Base-by-base conservation (phyloP, 2,113 vertebrate species). In the Austrofundulus limnaeus region DNA sequence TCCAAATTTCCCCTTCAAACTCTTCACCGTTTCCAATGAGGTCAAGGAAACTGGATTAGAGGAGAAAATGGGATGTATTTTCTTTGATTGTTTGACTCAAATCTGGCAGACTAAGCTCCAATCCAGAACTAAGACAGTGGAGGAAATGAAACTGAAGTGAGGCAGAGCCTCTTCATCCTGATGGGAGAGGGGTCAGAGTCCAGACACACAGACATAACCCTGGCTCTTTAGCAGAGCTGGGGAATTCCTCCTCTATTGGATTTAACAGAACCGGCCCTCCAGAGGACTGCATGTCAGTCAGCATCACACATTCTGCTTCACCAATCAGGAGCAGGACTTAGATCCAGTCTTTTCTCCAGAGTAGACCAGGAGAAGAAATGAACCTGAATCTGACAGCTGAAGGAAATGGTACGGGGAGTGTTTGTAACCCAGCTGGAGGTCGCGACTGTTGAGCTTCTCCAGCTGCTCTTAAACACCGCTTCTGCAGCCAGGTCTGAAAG, bases 301-400 rank as follows among this genome's bases (percentile, higher is more conserved):
- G 2, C 51, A 53, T 53, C 51, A 53, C 50, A n/a, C 50, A 31
- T 24, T 34, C 50, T 49, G 47, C 47, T 49, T 24, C 50, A 52
- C 50, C 25, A 19, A 17, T 52, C 50, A 52, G 51, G n/a, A 38
- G 31, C 31, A 54, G 51, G 38, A 37, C 11, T 31, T 38, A 23
- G 21, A 15, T 21, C 15, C 51, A 37, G 12, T 20, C n/a, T 1
- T 34, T 10, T 20, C n/a, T 34, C 17, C 46, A 48, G 20, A 48
- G 19, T 21, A 48, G 0, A 23, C 13, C 23, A 24, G 2, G 10
- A 4, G 4, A 37, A 37, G 11, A 37, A 54, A 54, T 34, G 28
- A 31, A 38, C 19, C 51, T 54, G 51, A 11, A 13, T 34, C 17
- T 20, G 51, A 15, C 16, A 7, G 25, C 50, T 19, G 50, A 14